Evolutionary conservation across 2,888 invertebrate genomes (phyloP).

Genomic region (Cylindroiulus punctatus): DNA sequence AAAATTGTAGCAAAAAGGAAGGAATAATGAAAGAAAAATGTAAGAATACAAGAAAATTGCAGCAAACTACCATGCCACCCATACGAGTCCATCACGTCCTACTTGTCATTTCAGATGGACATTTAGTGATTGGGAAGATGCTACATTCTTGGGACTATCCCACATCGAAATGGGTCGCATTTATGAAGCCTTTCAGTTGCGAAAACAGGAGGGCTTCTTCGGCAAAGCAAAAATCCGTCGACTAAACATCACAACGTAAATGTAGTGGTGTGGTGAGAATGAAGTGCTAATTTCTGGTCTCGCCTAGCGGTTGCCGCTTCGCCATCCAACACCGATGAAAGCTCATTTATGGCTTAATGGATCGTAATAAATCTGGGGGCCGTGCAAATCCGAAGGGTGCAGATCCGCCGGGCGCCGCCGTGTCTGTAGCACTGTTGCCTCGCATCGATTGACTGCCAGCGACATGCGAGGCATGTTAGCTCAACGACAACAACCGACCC

Average conservation of each 20-base stretch:
- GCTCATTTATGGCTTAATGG: constrained; percentile 38
- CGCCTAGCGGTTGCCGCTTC: background rate
- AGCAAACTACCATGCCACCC: no score
- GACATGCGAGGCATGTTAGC: background rate
- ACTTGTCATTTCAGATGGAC: no score
- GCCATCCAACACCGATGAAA: constrained; percentile 4
- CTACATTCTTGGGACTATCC: no score
- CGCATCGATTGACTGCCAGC: background rate
- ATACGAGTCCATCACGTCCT: no score
- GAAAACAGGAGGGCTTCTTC: no score
- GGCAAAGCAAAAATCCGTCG: background rate
- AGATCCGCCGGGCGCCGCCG: background rate
- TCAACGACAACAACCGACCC: constrained; percentile 7
- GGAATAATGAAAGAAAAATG: no score
- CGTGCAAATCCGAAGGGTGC: background rate
- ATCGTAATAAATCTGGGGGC: constrained; percentile 19
- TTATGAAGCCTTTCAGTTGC: no score
- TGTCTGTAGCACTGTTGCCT: background rate
- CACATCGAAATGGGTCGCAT: no score
- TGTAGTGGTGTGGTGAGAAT: background rate
- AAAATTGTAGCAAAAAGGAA: no score
- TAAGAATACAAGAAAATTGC: no score
- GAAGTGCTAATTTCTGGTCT: background rate
- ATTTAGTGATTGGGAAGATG: no score
- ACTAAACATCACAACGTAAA: background rate